Conservation (phyloP, 1,140 invertebrate genomes). For the Bombus polaris region DNA sequence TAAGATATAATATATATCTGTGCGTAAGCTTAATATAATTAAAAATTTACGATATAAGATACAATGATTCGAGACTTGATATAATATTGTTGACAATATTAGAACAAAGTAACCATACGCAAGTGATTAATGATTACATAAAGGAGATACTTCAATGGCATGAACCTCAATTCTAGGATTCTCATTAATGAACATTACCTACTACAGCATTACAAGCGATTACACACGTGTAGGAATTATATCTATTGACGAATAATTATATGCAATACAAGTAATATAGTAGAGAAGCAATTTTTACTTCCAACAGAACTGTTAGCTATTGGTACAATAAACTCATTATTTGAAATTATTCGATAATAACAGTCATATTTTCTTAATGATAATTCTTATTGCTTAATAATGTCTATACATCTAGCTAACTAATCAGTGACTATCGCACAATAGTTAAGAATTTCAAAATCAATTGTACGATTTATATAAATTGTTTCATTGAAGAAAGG, state of each 20-base stretch:
- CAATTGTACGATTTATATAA: neutral
- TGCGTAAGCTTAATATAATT: neutral
- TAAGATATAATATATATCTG: neutral
- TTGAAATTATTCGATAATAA: neutral
- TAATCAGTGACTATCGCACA: neutral
- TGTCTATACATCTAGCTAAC: neutral
- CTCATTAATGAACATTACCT: neutral
- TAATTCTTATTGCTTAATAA: neutral
- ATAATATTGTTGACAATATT: neutral
- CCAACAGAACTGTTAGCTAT: neutral
- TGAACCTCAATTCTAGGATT: neutral
- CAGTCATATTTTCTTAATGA: neutral
- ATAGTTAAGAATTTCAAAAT: neutral
- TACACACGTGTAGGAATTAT: neutral
- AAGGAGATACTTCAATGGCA: neutral
- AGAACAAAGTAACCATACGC: neutral
- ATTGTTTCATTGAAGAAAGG: neutral
- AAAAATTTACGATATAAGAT: neutral
- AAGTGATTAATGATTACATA: neutral
- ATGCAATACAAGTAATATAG: neutral
- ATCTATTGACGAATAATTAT: neutral
- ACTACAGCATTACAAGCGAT: neutral
- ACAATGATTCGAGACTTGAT: neutral
- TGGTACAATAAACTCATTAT: neutral
- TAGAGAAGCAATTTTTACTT: neutral